Evolutionary conservation across 2,113 vertebrate species (phyloP).

Genomic region (Oncorhynchus clarkii): DNA sequence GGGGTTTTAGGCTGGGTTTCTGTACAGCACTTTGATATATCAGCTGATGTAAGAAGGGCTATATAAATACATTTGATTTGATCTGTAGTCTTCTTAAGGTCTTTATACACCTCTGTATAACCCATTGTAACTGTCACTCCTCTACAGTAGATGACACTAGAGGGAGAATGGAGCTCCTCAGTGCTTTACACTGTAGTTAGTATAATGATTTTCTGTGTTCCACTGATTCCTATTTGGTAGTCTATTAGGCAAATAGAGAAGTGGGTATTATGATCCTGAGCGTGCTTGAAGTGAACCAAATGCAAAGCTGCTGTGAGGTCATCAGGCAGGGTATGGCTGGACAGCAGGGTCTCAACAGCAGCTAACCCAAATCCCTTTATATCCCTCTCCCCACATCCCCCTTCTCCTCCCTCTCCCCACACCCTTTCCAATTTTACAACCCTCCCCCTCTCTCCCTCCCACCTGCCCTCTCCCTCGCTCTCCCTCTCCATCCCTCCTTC

Average conservation of each 20-base stretch:
- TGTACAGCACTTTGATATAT: no score
- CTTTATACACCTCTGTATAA: neutral
- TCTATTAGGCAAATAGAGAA: conserved; percentile 20
- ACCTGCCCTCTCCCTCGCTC: neutral
- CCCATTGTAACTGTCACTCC: no score
- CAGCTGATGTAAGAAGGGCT: no score
- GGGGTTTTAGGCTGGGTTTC: no score
- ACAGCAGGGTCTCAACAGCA: conserved; percentile 32
- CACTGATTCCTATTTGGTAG: conserved; percentile 8
- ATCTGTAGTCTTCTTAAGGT: neutral
- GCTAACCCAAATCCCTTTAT: conserved; percentile 58
- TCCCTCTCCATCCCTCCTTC: no score
- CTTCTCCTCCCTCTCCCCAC: conserved; percentile 17
- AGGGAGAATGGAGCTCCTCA: conserved; percentile 27
- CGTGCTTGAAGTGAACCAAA: neutral
- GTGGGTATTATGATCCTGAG: conserved; percentile 26
- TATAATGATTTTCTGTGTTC: conserved; percentile 35
- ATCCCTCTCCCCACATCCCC: conserved; percentile 2
- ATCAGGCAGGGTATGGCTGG: conserved; percentile 48
- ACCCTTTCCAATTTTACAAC: conserved; percentile 65
- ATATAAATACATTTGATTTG: neutral
- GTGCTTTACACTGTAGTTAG: conserved; percentile 21
- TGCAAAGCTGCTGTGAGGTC: conserved; percentile 12
- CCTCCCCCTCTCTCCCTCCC: neutral
- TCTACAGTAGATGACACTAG: neutral